These are phyloP conservation scores for Lepidocyrtoides sp. DNA, from an alignment of 2,888 invertebrate species.

Conservation along the genomic window DNA sequence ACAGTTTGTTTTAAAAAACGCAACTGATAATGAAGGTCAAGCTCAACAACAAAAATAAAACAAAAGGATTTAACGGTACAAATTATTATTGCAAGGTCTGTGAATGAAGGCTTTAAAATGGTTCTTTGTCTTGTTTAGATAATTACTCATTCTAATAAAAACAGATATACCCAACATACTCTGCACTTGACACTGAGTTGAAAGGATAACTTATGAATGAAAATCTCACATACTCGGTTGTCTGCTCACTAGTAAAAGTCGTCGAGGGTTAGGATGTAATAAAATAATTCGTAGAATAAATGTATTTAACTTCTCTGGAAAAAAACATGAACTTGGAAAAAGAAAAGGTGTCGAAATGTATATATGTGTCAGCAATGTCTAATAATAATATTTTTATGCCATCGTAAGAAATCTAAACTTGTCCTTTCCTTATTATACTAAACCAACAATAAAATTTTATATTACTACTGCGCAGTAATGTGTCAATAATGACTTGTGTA, in stretches of 20 bases:
- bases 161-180: too few relatives aligned
- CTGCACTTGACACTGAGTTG: too few relatives aligned
- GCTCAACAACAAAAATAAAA: neutral
- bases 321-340: too few relatives aligned
- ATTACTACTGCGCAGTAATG: neutral
- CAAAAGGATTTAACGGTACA: conserved; percentile 19
- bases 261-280: too few relatives aligned
- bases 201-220: too few relatives aligned
- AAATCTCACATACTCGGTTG: too few relatives aligned
- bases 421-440: neutral
- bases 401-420: neutral
- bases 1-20: conserved; percentile 15
- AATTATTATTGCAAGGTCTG: neutral
- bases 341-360: conserved; percentile 4
- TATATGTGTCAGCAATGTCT: neutral
- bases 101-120: neutral
- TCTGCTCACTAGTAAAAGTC: too few relatives aligned
- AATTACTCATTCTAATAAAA: too few relatives aligned
- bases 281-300: too few relatives aligned
- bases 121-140: too few relatives aligned
- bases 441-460: conserved; percentile 48
- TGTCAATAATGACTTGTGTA: too few relatives aligned
- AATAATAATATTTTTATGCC: neutral
- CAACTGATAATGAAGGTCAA: conserved; percentile 20
- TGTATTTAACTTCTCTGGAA: too few relatives aligned